These are phyloP conservation scores for Grallaria varia DNA, from an alignment of 2,113 vertebrate species.

Conservation along the genomic window DNA sequence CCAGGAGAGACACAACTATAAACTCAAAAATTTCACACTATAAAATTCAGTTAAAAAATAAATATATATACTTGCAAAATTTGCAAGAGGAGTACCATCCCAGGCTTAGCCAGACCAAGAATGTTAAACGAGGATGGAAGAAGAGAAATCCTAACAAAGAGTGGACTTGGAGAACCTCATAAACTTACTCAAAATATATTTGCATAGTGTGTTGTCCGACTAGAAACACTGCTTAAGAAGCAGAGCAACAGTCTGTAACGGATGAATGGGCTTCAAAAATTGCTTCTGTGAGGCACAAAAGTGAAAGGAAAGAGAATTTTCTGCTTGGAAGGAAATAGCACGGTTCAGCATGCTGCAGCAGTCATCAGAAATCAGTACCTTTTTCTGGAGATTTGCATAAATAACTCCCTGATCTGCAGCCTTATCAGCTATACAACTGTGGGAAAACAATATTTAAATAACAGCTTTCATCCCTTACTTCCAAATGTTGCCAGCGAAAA, in stretches of 20 bases:
- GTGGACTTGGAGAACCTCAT: neutral
- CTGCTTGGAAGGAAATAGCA: slow-evolving; percentile 19
- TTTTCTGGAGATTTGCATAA: slow-evolving; percentile 5
- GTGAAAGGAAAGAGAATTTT: neutral
- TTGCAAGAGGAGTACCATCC: neutral
- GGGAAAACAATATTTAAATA: neutral
- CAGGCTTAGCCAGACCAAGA: neutral
- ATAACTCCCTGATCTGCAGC: neutral
- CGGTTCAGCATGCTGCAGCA: neutral
- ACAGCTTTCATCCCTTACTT: neutral
- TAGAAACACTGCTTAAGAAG: neutral
- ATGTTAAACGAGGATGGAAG: neutral
- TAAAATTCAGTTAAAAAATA: neutral
- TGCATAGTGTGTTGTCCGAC: neutral
- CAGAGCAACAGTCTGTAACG: neutral
- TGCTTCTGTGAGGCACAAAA: slow-evolving; percentile 3
- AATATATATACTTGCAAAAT: neutral
- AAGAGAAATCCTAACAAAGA: neutral
- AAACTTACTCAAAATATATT: neutral
- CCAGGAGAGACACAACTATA: neutral
- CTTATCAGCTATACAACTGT: neutral
- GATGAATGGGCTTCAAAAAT: neutral
- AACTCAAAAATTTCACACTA: neutral
- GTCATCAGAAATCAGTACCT: neutral
- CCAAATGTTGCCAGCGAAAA: neutral